These are phyloP conservation scores for Lepeophtheirus nordmannii DNA, from an alignment of 2,888 invertebrate genomes.

Conservation along the genomic window DNA sequence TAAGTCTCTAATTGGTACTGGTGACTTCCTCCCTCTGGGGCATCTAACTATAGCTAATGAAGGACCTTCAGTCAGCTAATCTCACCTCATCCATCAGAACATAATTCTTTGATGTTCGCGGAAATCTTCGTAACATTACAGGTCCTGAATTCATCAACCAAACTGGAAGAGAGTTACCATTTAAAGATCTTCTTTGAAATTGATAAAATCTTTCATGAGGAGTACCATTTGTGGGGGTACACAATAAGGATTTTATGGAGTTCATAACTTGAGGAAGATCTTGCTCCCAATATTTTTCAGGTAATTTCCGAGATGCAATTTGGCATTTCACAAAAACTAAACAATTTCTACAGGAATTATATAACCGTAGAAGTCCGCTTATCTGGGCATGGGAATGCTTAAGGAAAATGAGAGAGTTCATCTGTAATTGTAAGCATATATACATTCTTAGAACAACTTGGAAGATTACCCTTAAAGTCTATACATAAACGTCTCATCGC, in stretches of 20 bases:
- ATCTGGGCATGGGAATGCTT: conserved; percentile 26
- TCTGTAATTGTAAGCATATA: no score
- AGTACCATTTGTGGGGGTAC: conserved; percentile 25
- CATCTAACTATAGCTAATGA: neutral
- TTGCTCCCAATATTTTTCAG: conserved; percentile 24
- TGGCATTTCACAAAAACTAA: conserved; percentile 27
- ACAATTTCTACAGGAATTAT: conserved; percentile 26
- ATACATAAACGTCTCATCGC: no score
- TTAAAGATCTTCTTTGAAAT: conserved; percentile 24
- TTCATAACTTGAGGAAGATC: conserved; percentile 26
- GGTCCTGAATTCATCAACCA: neutral
- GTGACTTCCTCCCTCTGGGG: neutral
- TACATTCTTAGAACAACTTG: no score
- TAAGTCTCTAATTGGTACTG: neutral
- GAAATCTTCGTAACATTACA: neutral
- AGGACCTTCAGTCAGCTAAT: neutral
- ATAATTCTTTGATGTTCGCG: neutral
- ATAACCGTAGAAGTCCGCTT: conserved; percentile 26
- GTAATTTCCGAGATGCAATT: conserved; percentile 26
- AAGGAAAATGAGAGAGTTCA: neutral
- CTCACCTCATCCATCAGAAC: neutral
- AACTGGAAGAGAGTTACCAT: no score
- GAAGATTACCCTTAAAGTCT: no score
- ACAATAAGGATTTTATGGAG: conserved; percentile 26
- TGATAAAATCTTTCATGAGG: conserved; percentile 25